Evolutionary conservation across 1,140 invertebrate species (phyloP), one percentile per base, ranked within the genome.

Genomic region (Araneus ventricosus): DNA sequence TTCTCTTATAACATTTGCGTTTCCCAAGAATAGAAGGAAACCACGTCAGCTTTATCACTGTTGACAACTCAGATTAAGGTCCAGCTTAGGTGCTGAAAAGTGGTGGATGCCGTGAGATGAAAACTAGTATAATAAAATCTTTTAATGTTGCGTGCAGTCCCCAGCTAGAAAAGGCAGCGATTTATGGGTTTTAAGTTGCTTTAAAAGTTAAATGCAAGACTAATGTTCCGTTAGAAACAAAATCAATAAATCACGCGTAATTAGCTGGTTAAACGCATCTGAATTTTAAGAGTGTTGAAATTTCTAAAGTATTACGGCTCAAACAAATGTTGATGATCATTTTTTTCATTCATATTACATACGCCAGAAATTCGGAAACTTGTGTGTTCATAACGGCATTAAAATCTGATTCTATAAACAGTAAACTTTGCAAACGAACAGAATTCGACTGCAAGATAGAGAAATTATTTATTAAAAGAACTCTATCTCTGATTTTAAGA

Each of bases 161-260:
- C 63, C 8, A 17, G 10, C 63, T 27, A 22, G 24, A 3, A 24
- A 67, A n/a, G 63, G 24, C 63, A 67, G 24, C 63, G n/a, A 67
- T 67, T 67, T 67, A 67, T 67, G 63, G 27, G 63, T 67, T 67
- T 67, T 67, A 8, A n/a, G 63, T 27, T 67, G 27, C 63, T 67
- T 67, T 27, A 67, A 67, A 67, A 67, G 63, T 67, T n/a, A 67
- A 67, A 67, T 67, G n/a, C 24, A 24, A 67, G 63, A n/a, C 63
- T 67, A 67, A 67, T 67, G 63, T 67, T n/a, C 63, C 63, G 63
- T 67, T 67, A n/a, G 27, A 67, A 67, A 67, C 63, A 67, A 67
- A 67, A 67, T 22, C 63, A 67, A 67, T 67, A 67, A n/a, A 67
- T 67, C 63, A 67, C 7, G n/a, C 63, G n/a, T 67, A 67, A 67